Evolutionary conservation across 2,888 invertebrate genomes (phyloP).

Genomic region (Anticlea derivata): DNA sequence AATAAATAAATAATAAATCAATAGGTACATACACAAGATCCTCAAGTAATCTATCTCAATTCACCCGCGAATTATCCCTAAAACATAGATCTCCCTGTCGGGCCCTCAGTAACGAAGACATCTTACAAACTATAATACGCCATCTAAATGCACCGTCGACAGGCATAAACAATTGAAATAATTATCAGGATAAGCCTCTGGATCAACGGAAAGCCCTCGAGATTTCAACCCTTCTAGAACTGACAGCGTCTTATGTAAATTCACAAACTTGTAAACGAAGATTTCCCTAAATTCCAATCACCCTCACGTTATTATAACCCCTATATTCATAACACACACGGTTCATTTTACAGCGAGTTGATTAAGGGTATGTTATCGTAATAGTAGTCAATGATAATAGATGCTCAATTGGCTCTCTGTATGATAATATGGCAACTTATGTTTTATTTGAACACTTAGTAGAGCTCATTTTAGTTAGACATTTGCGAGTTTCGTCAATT

Average conservation of each 20-base stretch:
- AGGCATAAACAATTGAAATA: conserved; percentile 84
- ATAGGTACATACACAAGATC: conserved; percentile 47
- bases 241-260: conserved; percentile 83
- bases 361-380: conserved; percentile 39
- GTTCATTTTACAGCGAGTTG: conserved; percentile 29
- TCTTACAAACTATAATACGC: conserved; percentile 81
- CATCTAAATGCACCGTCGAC: conserved; percentile 82
- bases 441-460: conserved; percentile 56
- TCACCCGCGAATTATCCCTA: conserved; percentile 44
- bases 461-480: conserved; percentile 22
- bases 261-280: conserved; percentile 63
- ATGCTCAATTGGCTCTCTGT: conserved; percentile 74
- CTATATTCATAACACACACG: neutral
- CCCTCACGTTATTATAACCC: conserved; percentile 26
- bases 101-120: conserved; percentile 72
- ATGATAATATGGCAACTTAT: conserved; percentile 64
- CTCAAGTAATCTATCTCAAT: conserved; percentile 64
- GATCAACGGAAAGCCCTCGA: conserved; percentile 78
- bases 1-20: neutral
- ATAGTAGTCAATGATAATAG: conserved; percentile 52
- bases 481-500: neutral
- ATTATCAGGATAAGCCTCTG: conserved; percentile 82
- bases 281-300: conserved; percentile 30
- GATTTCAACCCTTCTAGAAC: conserved; percentile 79
- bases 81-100: conserved; percentile 55